Evolutionary conservation across 1,140 invertebrate species (phyloP).

Genomic region (Maniola jurtina): DNA sequence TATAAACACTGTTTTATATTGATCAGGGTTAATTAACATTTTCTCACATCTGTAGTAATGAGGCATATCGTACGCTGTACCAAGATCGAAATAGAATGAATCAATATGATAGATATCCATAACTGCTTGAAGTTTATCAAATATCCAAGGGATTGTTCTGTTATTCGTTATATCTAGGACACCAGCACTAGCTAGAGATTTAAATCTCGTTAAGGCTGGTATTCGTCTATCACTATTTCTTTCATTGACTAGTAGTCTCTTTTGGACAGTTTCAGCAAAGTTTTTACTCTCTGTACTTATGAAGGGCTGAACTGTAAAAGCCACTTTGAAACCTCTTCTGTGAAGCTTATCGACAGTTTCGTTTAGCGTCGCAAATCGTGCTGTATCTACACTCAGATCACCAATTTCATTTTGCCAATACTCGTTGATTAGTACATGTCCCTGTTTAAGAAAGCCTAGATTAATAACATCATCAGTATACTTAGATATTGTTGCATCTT

Average conservation of each 20-base stretch:
- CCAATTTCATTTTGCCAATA: slow-evolving; percentile 91
- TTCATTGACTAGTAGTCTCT: slow-evolving; percentile 85
- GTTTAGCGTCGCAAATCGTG: slow-evolving; percentile 86
- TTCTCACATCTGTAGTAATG: slow-evolving; percentile 89
- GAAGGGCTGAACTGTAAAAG: slow-evolving; percentile 91
- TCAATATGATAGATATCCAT: slow-evolving; percentile 89
- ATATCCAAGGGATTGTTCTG: slow-evolving; percentile 88
- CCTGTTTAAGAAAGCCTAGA: slow-evolving; percentile 86
- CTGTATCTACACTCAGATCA: slow-evolving; percentile 86
- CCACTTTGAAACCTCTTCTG: slow-evolving; percentile 90
- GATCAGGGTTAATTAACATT: slow-evolving; percentile 87
- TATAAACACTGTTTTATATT: slow-evolving; percentile 87
- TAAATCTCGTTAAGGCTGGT: slow-evolving; percentile 88
- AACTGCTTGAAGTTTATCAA: slow-evolving; percentile 85
- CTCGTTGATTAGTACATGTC: slow-evolving; percentile 90
- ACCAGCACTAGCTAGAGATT: slow-evolving; percentile 86
- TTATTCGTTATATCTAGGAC: slow-evolving; percentile 92
- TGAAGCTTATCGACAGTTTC: slow-evolving; percentile 90
- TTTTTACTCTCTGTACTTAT: slow-evolving; percentile 91
- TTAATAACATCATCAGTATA: slow-evolving; percentile 90
- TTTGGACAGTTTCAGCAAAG: slow-evolving; percentile 87
- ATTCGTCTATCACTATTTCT: slow-evolving; percentile 85
- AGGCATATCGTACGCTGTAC: slow-evolving; percentile 92
- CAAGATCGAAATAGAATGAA: slow-evolving; percentile 94
- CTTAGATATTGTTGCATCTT: slow-evolving; percentile 86